Evolutionary conservation across 1,140 invertebrate genomes (phyloP).

Genomic region (Saccostrea glomerata): DNA sequence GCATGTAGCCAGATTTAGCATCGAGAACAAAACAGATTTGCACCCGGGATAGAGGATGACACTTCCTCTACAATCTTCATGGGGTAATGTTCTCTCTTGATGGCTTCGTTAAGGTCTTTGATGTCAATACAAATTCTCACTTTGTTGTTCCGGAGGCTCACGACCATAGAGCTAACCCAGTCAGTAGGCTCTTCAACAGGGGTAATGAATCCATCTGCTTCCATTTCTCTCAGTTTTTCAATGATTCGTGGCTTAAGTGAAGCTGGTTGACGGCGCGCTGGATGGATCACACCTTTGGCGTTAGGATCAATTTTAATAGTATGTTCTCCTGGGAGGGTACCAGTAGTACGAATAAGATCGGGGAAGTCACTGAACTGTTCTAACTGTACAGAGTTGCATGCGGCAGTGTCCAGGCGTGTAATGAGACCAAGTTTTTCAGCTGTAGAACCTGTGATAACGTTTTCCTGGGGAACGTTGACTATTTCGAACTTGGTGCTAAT

Average conservation of each 20-base stretch:
- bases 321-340: too few relatives aligned
- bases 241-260: constrained; percentile 29
- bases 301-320: too few relatives aligned
- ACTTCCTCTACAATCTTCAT: constrained; percentile 55
- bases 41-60: constrained; percentile 34
- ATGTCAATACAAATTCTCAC: constrained; percentile 61
- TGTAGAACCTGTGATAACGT: too few relatives aligned
- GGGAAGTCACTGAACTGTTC: too few relatives aligned
- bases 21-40: constrained; percentile 55
- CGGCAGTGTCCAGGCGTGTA: too few relatives aligned
- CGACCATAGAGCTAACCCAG: constrained; percentile 58
- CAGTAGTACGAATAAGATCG: too few relatives aligned
- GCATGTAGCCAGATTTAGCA: constrained; percentile 50
- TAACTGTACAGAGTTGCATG: too few relatives aligned
- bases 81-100: constrained; percentile 52
- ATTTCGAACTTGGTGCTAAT: too few relatives aligned
- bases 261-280: too few relatives aligned
- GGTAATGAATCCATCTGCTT: constrained; percentile 54
- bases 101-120: constrained; percentile 59
- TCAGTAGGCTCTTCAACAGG: constrained; percentile 58
- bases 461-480: too few relatives aligned
- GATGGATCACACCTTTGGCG: too few relatives aligned
- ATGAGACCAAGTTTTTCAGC: too few relatives aligned
- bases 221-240: constrained; percentile 53
- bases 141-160: constrained; percentile 51